A percentile compares a stretch with the other conserved stretches of the same genome.
Evolutionary conservation across 1,140 invertebrate species (phyloP).

Genomic region (Halotydeus destructor): DNA sequence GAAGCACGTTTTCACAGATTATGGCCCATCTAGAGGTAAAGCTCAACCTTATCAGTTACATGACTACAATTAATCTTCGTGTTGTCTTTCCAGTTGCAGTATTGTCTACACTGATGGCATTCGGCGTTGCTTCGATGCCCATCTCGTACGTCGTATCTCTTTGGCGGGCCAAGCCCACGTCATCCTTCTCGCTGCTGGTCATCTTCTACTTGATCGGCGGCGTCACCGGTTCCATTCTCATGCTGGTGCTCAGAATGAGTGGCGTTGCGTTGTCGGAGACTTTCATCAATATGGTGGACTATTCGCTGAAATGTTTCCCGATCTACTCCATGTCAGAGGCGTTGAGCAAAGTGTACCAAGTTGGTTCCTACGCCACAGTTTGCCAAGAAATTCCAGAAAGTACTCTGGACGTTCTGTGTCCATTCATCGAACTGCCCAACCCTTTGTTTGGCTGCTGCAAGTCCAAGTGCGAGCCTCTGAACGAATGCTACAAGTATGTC

Average conservation of each 20-base stretch:
- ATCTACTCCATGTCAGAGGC: constrained; percentile 7
- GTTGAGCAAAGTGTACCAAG: constrained; percentile 5
- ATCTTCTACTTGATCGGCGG: constrained; percentile 10
- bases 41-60: too few species aligned
- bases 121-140: constrained; percentile 16
- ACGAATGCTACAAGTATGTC: background rate
- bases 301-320: background rate
- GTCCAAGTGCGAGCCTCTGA: background rate
- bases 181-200: constrained; percentile 14
- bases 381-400: background rate
- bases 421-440: background rate
- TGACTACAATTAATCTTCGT: too few species aligned
- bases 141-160: constrained; percentile 15
- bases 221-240: background rate
- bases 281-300: background rate
- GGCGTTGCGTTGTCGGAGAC: background rate
- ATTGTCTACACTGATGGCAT: too few species aligned
- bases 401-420: background rate
- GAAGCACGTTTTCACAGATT: too few species aligned
- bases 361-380: background rate
- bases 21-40: too few species aligned
- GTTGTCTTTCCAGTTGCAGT: too few species aligned
- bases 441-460: constrained; percentile 4
- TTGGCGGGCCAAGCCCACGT: constrained; percentile 5
- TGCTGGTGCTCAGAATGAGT: background rate